phyloP scores from a whole-genome alignment of 1,140 invertebrate genomes.

The Stratiolaelaps scimitus region DNA sequence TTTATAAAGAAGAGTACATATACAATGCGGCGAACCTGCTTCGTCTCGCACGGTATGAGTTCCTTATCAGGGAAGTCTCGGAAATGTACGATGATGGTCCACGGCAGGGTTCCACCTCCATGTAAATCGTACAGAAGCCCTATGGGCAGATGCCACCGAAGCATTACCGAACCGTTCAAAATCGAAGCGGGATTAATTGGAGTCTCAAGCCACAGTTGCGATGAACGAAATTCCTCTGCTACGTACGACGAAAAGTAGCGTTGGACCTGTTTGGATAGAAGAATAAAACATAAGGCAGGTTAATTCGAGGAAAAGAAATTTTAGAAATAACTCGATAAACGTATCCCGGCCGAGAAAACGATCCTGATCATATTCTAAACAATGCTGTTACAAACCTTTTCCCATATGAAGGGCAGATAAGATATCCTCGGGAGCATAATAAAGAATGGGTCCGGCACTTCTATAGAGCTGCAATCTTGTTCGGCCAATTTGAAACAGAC shows the following conservation, averaged over 20 bases:
- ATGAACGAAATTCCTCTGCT: slow-evolving; percentile 14
- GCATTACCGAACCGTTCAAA: background rate
- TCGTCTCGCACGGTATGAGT: background rate
- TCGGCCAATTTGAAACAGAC: background rate
- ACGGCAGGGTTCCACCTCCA: background rate
- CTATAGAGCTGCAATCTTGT: slow-evolving; percentile 9
- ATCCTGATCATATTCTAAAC: too few species aligned
- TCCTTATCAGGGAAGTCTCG: slow-evolving; percentile 14
- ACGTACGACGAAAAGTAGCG: background rate
- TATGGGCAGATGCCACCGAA: slow-evolving; percentile 13
- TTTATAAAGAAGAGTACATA: too few species aligned
- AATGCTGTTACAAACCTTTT: background rate
- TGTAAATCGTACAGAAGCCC: slow-evolving; percentile 1
- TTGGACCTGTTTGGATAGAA: background rate
- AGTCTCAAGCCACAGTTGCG: slow-evolving; percentile 2
- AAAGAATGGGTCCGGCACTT: slow-evolving; percentile 13
- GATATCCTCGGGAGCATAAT: slow-evolving; percentile 10
- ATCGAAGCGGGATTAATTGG: too few species aligned
- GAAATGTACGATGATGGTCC: slow-evolving; percentile 14
- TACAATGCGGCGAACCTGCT: background rate
- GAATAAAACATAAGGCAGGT: too few species aligned
- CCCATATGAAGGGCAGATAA: slow-evolving; percentile 4
- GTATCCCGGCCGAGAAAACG: too few species aligned
- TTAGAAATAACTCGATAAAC: too few species aligned
- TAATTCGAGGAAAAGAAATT: too few species aligned